Evolutionary conservation across 2,113 vertebrate species (phyloP), one percentile per base, ranked within the genome.

Genomic region (Columba livia): DNA sequence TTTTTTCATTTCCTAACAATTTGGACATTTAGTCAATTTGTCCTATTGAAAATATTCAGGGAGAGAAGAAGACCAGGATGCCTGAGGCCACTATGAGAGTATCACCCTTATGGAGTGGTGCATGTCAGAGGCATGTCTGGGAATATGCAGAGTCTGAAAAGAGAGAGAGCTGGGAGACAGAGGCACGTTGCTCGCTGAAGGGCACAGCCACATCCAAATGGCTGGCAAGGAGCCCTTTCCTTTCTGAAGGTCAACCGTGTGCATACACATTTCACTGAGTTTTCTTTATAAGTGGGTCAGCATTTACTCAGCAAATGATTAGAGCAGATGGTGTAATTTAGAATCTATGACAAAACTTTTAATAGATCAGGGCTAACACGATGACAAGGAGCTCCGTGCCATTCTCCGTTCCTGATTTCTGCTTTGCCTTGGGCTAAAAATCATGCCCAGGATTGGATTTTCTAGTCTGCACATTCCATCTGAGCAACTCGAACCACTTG

Each of bases 261-360:
- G 85, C 91, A 77, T 54, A 34, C 64, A 71, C 86, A 90, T 96
- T 95, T 92, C 94, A 67, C 20, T 90, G 71, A 57, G 57, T 79
- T 94, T 84, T 94, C 97, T 96, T 94, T 88, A 32, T 78, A 90
- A 96, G 89, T 91, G 96, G 88, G 69, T 91, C 78, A 97, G 89
- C 92, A 64, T 96, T 93, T 94, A 95, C 85, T 78, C 94, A 93
- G 69, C 95, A 93, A 93, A 95, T 73, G n/a, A 94, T 91, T 70
- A 93, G 67, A 95, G 79, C 88, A 91, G 91, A 90, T 97, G 95
- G 95, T 96, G 90, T 95, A 96, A 96, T 97, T 97, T 96, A 94
- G 93, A 97, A 91, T 95, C 94, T 95, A 93, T 96, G 97, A 93
- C 90, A 96, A 97, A 97, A 97, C 94, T 95, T 97, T 93, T 95